Base-by-base conservation (phyloP, 2,888 invertebrate species). In the Rhingia rostrata region DNA sequence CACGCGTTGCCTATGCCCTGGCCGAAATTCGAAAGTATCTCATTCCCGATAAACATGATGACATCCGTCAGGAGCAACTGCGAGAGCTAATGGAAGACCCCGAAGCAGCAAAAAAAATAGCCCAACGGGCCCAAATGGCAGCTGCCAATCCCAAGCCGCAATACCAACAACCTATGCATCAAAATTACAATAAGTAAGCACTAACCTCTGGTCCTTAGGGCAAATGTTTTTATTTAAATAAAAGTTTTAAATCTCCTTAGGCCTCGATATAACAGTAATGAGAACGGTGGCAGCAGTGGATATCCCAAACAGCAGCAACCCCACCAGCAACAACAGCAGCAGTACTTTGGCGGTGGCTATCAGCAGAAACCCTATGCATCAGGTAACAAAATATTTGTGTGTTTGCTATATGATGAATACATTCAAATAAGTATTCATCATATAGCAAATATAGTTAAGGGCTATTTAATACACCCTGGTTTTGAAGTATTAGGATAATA, bases 61-160 rank as follows among this genome's bases (percentile, higher is more conserved):
- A 96, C 90, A 97, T 97, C 88, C 92, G 97, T 82, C 96, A 95
- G 89, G 95, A 95, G 79, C 97, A 96, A 91, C 95, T 97, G 93
- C 93, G 96, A 43, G 96, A 97, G 89, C 94, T 97, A 73, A 89
- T 92, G 90, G 91, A 90, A 77, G 90, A 90, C 87, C 90, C 90
- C 4, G 90, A 91, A 75, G 90, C 90, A 73, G 90, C 90, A 78
- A 91, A 90, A 79, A 91, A 90, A 82, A 87, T 90, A 39, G 89
- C 90, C 35, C 88, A 89, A 78, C 89, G 91, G 9, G 90, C 90
- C 74, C 87, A 90, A 73, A 58, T 79, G 67, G 69, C 83, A 33
- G 83, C 83, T 43, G 83, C 79, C 47, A 81, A 86, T 67, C 67
- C 67, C 2, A 86, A 84, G 37, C 75, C 82, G 5, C 89, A 90